Base-by-base conservation (phyloP, 2,888 invertebrate species). In the Netelia virgata region DNA sequence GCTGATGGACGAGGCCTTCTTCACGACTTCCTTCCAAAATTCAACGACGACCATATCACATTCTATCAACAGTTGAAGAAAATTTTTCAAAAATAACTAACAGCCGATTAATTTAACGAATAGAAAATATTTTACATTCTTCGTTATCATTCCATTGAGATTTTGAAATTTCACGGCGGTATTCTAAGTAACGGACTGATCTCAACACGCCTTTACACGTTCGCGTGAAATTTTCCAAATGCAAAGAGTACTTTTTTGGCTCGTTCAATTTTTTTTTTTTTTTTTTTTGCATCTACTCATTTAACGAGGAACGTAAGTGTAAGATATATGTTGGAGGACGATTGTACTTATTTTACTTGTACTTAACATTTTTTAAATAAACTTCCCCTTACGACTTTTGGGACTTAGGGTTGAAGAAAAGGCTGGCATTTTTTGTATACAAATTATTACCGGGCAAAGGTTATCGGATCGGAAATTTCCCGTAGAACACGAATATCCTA, bases 1-100 rank as follows among this genome's bases (percentile, higher is more conserved):
- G 86, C 86, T 93, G 43, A 90, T 92, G 82, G 88, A 91, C 11
- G 92, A 93, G 1, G 87, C 80, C 8, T 90, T 89, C 47, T 87
- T 88, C 28, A 61, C 68, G 0, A 50, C 70, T 16, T 59, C 55
- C 0, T 47, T 41, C 16, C 68, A 72, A 8, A 87, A 85, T 69
- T 53, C 66, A 41, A 84, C 81, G n/a, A 77, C 70, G 16, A 55
- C 74, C 10, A 76, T 53, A 53, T 59, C 69, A 2, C 41, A 20
- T 55, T 41, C 10, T n/a, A 68, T 55, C 14, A 47, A 18, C 20
- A 66, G 69, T 50, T 83, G 10, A 77, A 57, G 41, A 16, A 14
- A 69, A 43, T 73, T 43, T 11, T 6, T 8, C 23, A 50, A 20
- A 9, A 74, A 53, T 18, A 50, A 23, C 28, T 63, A 23, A 3